phyloP scores from a whole-genome alignment of 2,888 invertebrate species.

The Phlogophora meticulosa region DNA sequence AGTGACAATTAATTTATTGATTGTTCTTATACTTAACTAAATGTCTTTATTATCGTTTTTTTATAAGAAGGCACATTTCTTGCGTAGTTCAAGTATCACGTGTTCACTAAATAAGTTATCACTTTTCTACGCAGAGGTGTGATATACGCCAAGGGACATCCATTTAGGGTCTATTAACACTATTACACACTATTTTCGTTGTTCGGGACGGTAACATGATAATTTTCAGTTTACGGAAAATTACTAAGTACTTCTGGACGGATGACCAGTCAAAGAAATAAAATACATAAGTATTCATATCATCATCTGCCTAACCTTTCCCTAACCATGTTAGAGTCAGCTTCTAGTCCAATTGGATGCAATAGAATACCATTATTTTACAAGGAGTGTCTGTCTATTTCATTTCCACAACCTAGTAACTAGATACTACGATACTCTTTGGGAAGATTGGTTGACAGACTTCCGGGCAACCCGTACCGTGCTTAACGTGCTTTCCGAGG shows the following conservation, averaged over 20 bases:
- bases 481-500: too few relatives aligned
- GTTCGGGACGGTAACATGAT: constrained; percentile 43
- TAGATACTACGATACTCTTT: too few relatives aligned
- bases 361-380: too few relatives aligned
- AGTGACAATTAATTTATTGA: neutral
- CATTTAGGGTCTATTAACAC: constrained; percentile 51
- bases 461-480: too few relatives aligned
- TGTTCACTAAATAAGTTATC: constrained; percentile 30
- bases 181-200: constrained; percentile 6
- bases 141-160: constrained; percentile 15
- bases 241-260: neutral
- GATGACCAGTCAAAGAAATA: too few relatives aligned
- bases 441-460: too few relatives aligned
- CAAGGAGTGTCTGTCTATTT: too few relatives aligned
- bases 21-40: constrained; percentile 6
- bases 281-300: too few relatives aligned
- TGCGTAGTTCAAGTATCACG: neutral
- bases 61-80: neutral
- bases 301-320: too few relatives aligned
- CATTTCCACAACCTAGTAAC: too few relatives aligned
- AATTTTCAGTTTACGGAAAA: constrained; percentile 49
- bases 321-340: too few relatives aligned
- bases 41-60: neutral
- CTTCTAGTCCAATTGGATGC: too few relatives aligned
- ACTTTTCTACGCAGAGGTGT: constrained; percentile 34